Base-by-base conservation (phyloP, 1,140 invertebrate species). In the Hylyphantes graminicola region DNA sequence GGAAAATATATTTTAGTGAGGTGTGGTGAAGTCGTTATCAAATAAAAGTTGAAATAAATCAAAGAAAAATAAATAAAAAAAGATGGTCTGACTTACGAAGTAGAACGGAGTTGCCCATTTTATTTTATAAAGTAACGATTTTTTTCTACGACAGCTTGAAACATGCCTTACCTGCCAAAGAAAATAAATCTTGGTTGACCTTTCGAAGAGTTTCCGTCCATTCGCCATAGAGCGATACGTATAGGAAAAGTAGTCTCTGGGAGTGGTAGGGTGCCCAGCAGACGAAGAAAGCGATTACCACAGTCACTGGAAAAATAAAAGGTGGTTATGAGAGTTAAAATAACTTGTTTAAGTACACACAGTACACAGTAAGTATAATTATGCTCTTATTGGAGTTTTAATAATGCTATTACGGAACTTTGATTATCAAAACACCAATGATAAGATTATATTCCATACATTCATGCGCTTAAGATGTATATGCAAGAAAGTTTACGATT, bases 181-280 rank as follows among this genome's bases (percentile, higher is more conserved):
- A 67, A 57, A 87, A 88, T 13, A 88, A 61, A 59, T 87, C 72
- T 19, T 87, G 78, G 63, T 88, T 88, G 15, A 87, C 67, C 65
- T 85, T 86, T 21, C 87, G 59, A 51, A 88, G 19, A 19, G 64
- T 15, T 10, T 86, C 78, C 17, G 84, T 87, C 87, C 87, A 88
- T 64, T 75, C 89, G 85, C 79, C 88, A 86, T 87, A 90, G 85
- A 85, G 87, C 77, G 91, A 91, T 5, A 93, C 92, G 88, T 95
- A 96, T 76, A 95, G 93, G 50, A 94, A 93, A 86, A 96, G 91
- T 19, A 97, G 90, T 19, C 96, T 89, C 89, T 97, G 96, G 19
- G 94, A 92, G 89, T 97, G 96, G 89, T 97, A 97, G 15, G 96
- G 96, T 4, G 95, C 95, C 96, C 96, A 97, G 89, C 96, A 97